These are phyloP conservation scores for Coturnix japonica DNA, from an alignment of 2,113 vertebrate genomes.

Conservation along the genomic window DNA sequence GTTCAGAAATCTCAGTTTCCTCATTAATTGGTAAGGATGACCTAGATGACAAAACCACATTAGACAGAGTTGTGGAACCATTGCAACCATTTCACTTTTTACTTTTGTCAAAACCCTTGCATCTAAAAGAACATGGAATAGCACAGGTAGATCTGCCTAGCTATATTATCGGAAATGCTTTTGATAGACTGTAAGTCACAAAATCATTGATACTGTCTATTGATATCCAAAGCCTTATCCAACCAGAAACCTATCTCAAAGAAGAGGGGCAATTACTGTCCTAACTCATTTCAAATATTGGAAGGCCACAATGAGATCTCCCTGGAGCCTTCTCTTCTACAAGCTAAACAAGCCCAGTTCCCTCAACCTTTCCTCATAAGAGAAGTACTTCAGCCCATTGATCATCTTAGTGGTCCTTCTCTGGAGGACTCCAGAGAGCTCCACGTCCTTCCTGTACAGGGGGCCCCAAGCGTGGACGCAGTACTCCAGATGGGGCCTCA, in stretches of 20 bases:
- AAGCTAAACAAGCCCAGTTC: too few relatives aligned
- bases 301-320: too few relatives aligned
- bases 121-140: background rate
- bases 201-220: background rate
- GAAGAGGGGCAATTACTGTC: background rate
- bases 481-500: too few relatives aligned
- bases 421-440: too few relatives aligned
- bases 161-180: background rate
- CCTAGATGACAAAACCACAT: background rate
- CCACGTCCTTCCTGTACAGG: too few relatives aligned
- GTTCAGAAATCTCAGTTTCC: background rate
- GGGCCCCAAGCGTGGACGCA: too few relatives aligned
- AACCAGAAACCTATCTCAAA: background rate
- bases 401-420: too few relatives aligned
- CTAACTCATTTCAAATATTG: background rate
- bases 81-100: background rate
- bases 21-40: background rate
- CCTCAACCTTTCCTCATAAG: too few relatives aligned
- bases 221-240: background rate
- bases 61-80: background rate
- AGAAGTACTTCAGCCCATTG: too few relatives aligned
- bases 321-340: too few relatives aligned
- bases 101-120: background rate
- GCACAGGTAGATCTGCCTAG: background rate
- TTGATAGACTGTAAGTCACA: background rate